Percentiles rank a stretch among this genome's conserved stretches.
Evolutionary conservation across 23 tunicate genomes (phyloP).

Genomic region (Halocynthia aurantium): DNA sequence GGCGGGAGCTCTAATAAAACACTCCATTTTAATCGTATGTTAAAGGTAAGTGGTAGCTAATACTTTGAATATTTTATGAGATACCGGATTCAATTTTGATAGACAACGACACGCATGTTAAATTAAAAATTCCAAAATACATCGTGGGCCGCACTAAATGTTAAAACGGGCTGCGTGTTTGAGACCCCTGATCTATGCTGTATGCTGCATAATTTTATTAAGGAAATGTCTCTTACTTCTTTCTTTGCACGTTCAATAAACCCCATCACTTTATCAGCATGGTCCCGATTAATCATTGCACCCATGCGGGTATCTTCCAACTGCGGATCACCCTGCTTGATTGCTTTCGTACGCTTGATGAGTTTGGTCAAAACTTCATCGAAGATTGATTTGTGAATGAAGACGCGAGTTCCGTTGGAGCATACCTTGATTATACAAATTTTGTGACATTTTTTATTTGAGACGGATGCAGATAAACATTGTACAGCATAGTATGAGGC

Average conservation of each 20-base stretch:
- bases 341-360: slow-evolving; percentile 26
- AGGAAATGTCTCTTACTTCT: slow-evolving; percentile 13
- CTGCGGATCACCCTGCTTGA: slow-evolving; percentile 86
- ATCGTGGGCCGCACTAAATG: no score
- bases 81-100: no score
- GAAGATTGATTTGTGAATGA: slow-evolving; percentile 61
- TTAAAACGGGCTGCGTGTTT: no score
- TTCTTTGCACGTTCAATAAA: slow-evolving; percentile 61
- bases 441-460: neutral
- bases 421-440: slow-evolving; percentile 49
- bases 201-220: no score
- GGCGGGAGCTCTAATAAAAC: no score
- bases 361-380: slow-evolving; percentile 46
- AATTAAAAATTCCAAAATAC: no score
- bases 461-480: neutral
- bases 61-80: no score
- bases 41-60: no score
- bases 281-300: slow-evolving; percentile 68
- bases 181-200: no score
- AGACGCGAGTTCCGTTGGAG: slow-evolving; percentile 96
- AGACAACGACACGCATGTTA: no score
- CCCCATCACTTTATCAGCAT: slow-evolving; percentile 71
- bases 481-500: slow-evolving; percentile 4
- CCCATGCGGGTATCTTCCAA: slow-evolving; percentile 71
- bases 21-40: no score